Percentiles rank a stretch among this genome's conserved stretches.
phyloP scores from a whole-genome alignment of 2,797 vertebrate genomes.

The Ispidina picta region DNA sequence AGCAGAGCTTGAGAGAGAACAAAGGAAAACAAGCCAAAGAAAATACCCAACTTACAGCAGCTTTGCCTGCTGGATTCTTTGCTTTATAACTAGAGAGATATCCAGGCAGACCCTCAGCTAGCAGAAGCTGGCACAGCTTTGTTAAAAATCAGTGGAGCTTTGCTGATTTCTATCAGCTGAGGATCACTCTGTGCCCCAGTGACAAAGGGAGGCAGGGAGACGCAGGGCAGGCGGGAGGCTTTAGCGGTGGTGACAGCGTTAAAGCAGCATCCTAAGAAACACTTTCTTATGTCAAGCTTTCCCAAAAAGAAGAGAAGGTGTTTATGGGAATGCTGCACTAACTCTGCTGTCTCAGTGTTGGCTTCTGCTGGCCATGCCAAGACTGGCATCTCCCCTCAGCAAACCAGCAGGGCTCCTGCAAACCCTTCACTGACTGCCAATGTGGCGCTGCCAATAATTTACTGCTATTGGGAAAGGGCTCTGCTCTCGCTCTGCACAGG shows the following conservation, averaged over 20 bases:
- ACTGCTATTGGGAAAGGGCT: conserved; percentile 34
- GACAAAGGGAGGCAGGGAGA: conserved; percentile 63
- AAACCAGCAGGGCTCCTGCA: conserved; percentile 49
- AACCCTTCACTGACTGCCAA: conserved; percentile 43
- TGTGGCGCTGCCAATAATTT: conserved; percentile 22
- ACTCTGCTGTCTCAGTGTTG: background rate
- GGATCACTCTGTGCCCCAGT: conserved; percentile 63
- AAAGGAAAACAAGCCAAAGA: conserved; percentile 30
- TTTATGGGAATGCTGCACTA: background rate
- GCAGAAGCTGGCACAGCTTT: conserved; percentile 65
- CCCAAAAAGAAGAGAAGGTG: background rate
- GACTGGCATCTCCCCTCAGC: conserved; percentile 24
- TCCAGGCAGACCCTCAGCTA: conserved; percentile 58
- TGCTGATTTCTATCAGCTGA: conserved; percentile 71
- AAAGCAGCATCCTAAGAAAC: conserved; percentile 47
- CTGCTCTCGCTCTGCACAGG: background rate
- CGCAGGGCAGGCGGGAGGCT: conserved; percentile 43
- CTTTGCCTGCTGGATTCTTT: conserved; percentile 43
- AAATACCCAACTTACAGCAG: conserved; percentile 44
- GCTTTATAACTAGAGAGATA: conserved; percentile 43
- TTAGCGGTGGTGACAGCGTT: conserved; percentile 50
- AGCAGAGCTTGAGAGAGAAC: conserved; percentile 45
- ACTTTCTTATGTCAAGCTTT: conserved; percentile 35
- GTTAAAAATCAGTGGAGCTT: conserved; percentile 72
- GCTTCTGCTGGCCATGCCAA: conserved; percentile 21